phyloP scores from a whole-genome alignment of 2,888 invertebrate genomes.

The Rotaria socialis region DNA sequence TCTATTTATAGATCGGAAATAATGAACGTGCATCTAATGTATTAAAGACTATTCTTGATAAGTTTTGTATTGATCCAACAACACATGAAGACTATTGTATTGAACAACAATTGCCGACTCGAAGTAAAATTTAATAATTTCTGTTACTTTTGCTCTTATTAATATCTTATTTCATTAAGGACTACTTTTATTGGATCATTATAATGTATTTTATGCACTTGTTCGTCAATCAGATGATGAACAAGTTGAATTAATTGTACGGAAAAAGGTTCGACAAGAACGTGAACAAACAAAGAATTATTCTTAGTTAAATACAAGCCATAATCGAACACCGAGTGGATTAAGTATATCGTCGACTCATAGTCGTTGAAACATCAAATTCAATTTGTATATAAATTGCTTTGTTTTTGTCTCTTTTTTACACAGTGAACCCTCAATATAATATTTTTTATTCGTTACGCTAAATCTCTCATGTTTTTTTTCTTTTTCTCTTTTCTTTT shows the following conservation, averaged over 20 bases:
- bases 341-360: background rate
- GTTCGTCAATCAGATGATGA: background rate
- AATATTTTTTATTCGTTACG: background rate
- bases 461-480: background rate
- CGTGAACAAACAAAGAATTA: background rate
- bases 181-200: background rate
- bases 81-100: background rate
- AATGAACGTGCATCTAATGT: conserved; percentile 7
- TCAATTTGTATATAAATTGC: background rate
- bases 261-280: background rate
- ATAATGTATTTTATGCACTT: conserved; percentile 20
- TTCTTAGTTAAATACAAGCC: background rate
- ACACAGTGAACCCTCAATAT: background rate
- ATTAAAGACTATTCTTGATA: background rate
- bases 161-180: background rate
- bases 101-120: background rate
- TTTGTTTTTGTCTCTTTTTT: background rate
- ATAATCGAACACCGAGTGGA: conserved; percentile 2
- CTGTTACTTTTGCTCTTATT: background rate
- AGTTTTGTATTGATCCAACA: conserved; percentile 1
- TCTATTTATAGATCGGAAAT: background rate
- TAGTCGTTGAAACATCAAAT: background rate
- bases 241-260: conserved; percentile 18
- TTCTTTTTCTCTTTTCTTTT: background rate
- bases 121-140: background rate